Evolutionary conservation across 2,888 invertebrate genomes (phyloP).

Genomic region (Chloroclysta siterata): DNA sequence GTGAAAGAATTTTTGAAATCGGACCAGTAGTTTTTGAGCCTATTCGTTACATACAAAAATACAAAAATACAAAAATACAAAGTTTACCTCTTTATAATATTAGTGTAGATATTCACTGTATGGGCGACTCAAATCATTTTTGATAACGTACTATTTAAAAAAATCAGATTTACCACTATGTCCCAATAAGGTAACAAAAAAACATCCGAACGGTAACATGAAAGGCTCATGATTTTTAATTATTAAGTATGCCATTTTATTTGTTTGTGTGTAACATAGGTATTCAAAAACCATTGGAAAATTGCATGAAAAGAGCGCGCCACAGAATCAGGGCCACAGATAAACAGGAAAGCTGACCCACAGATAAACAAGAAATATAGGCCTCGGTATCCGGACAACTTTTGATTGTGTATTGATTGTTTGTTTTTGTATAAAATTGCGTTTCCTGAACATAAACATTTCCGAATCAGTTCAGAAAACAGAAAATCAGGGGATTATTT

Average conservation of each 20-base stretch:
- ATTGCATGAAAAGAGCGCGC: conserved; percentile 37
- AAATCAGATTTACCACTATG: too few species aligned
- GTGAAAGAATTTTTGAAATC: too few species aligned
- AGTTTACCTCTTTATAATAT: too few species aligned
- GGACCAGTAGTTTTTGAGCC: too few species aligned
- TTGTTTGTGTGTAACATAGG: background rate
- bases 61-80: too few species aligned
- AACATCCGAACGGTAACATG: background rate
- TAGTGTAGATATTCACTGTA: too few species aligned
- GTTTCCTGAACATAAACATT: background rate
- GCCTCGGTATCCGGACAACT: conserved; percentile 22
- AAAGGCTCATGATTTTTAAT: too few species aligned
- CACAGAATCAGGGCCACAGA: too few species aligned
- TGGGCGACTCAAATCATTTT: too few species aligned
- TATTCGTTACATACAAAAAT: too few species aligned
- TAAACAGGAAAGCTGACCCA: conserved; percentile 21
- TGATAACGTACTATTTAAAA: too few species aligned
- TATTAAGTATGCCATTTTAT: too few species aligned
- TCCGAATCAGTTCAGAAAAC: background rate
- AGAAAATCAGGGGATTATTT: background rate
- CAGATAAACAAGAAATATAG: conserved; percentile 41
- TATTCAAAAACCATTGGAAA: conserved; percentile 15
- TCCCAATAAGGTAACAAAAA: background rate
- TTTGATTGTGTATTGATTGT: conserved; percentile 15
- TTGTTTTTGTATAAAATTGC: background rate